Conservation (phyloP, 1,140 invertebrate genomes). For the Bombus consobrinus region DNA sequence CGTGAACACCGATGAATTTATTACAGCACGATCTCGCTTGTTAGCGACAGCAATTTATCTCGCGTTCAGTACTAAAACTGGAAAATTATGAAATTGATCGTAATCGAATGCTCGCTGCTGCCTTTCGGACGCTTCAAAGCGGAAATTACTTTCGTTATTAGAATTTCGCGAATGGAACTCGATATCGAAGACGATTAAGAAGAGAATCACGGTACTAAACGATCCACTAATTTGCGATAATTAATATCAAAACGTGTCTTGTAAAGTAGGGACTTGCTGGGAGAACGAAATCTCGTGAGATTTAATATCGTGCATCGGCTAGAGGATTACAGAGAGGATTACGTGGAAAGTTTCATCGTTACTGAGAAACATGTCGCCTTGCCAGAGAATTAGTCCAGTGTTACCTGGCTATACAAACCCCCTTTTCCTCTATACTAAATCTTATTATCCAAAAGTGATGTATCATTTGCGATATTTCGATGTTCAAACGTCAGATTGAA, state of each 20-base stretch:
- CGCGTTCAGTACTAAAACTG: no score
- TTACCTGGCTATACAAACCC: slow-evolving; percentile 6
- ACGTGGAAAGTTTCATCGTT: slow-evolving; percentile 60
- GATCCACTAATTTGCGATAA: background rate
- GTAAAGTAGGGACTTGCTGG: background rate
- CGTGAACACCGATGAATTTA: no score
- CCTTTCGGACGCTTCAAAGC: no score
- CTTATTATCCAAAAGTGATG: slow-evolving; percentile 24
- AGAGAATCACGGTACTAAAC: background rate
- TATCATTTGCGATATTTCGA: background rate
- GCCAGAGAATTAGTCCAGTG: slow-evolving; percentile 34
- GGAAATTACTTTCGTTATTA: no score
- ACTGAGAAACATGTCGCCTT: slow-evolving; percentile 46
- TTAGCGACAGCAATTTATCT: no score
- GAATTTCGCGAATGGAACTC: no score
- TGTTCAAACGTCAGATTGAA: background rate
- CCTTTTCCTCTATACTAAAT: slow-evolving; percentile 8
- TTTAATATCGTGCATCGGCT: slow-evolving; percentile 51
- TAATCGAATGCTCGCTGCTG: no score
- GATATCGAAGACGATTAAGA: background rate
- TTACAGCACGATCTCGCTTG: no score
- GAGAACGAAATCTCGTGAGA: slow-evolving; percentile 32
- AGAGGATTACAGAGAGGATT: slow-evolving; percentile 40
- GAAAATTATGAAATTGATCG: no score
- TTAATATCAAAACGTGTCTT: background rate